Conservation (phyloP, 2,113 vertebrate species). For the Epinephelus fuscoguttatus region DNA sequence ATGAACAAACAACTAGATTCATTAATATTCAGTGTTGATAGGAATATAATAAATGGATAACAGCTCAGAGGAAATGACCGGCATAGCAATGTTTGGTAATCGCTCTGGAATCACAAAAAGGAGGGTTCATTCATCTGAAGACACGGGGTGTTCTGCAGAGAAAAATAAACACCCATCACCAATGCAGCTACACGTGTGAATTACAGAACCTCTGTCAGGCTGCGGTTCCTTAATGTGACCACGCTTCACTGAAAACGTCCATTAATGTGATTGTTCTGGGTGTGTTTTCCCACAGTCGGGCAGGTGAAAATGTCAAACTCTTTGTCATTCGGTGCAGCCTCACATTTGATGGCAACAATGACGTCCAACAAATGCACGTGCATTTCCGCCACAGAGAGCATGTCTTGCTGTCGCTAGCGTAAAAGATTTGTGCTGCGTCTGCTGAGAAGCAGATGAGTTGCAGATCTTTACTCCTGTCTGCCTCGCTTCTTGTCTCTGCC, state of each 20-base stretch:
- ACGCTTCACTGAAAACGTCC: constrained; percentile 41
- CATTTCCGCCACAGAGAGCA: constrained; percentile 27
- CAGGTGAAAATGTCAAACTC: constrained; percentile 40
- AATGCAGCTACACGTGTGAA: constrained; percentile 33
- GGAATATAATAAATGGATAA: constrained; percentile 11
- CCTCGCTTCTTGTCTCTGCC: constrained; percentile 44
- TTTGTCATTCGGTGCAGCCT: constrained; percentile 27
- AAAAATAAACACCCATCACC: constrained; percentile 33
- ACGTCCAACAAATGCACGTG: constrained; percentile 28
- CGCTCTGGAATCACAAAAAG: constrained; percentile 27
- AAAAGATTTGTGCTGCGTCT: constrained; percentile 60
- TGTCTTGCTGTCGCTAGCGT: constrained; percentile 50
- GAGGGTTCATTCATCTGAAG: constrained; percentile 32
- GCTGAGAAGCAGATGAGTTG: constrained; percentile 65
- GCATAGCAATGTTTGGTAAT: constrained; percentile 32
- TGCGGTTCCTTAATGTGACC: constrained; percentile 23
- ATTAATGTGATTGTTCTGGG: constrained; percentile 23
- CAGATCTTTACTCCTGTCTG: constrained; percentile 59
- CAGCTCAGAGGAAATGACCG: constrained; percentile 24
- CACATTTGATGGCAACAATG: constrained; percentile 20
- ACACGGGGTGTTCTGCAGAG: constrained; percentile 16
- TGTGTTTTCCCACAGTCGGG: constrained; percentile 35
- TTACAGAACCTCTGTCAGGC: constrained; percentile 32
- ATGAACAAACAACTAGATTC: constrained; percentile 17
- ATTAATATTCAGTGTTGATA: constrained; percentile 25